Evolutionary conservation across 2,888 invertebrate genomes (phyloP), one percentile per base, ranked within the genome.

Genomic region (Pachliopta kotzebuea): DNA sequence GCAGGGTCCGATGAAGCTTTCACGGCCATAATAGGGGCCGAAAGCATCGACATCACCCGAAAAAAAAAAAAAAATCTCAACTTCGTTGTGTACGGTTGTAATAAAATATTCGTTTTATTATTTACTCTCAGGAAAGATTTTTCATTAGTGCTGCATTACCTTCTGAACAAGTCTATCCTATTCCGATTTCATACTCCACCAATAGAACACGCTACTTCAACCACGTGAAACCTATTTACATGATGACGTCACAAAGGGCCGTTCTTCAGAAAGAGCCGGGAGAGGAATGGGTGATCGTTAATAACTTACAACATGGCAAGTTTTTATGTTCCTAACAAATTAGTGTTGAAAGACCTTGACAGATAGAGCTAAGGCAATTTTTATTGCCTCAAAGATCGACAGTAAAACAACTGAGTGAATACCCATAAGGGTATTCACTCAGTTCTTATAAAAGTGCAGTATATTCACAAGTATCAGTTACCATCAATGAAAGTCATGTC

Each of bases 201-300:
- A 76, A 75, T 68, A 84, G 74, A 76, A 92, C 90, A 17, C 69
- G 71, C 0, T 65, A 72, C 21, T 92, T 92, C 61, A 70, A 67
- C 0, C 74, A 76, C 14, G 68, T 89, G 6, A 84, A 74, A 58
- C 85, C 90, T 0, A 61, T 73, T 67, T 68, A 77, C 29, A 94
- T 94, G 88, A 80, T 95, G 79, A 81, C 80, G 23, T 78, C 81
- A 14, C 83, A 84, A 55, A 77, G 74, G 9, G 81, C 84, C 52
- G 80, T 80, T 0, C 59, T 86, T 0, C 69, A 73, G 2, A 85
- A 84, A 64, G 67, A 65, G 1, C 63, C 77, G 23, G 83, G 79
- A 0, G 83, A 85, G 66, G 89, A 92, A 66, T 95, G 95, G 94
- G 92, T 94, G 31, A 86, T 95, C 53, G 89, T 95, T 62, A 95